Evolutionary conservation across 64 coral and sea anemone species (phyloP).

Genomic region (Stylophora pistillata): DNA sequence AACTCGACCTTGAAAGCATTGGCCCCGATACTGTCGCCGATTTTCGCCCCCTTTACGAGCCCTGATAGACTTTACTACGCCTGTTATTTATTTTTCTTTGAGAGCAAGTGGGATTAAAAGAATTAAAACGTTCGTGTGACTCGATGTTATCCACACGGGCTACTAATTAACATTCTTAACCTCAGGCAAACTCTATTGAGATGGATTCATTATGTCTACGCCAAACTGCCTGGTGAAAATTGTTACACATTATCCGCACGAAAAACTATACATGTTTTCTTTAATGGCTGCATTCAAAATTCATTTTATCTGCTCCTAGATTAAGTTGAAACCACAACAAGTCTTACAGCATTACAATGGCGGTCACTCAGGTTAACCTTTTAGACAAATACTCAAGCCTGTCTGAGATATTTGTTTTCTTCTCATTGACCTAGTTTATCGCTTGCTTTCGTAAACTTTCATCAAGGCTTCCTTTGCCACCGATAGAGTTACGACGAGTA

Average conservation of each 20-base stretch:
- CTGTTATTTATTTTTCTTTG: background rate
- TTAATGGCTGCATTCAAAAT: background rate
- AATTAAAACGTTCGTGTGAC: conserved; percentile 18
- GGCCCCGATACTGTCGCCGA: no score
- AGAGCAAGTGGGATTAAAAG: background rate
- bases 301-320: background rate
- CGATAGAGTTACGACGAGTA: background rate
- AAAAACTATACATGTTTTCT: background rate
- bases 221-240: background rate
- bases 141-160: background rate
- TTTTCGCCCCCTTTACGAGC: background rate
- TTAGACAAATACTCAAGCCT: conserved; percentile 38
- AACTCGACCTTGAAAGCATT: background rate
- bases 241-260: conserved; percentile 7
- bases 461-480: background rate
- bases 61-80: background rate
- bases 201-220: background rate
- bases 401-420: conserved; percentile 26
- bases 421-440: conserved; percentile 33
- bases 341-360: conserved; percentile 7
- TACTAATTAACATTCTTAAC: conserved; percentile 41
- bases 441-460: conserved; percentile 14
- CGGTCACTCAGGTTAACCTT: conserved; percentile 38
- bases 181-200: background rate
- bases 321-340: background rate